Evolutionary conservation across 2,113 vertebrate genomes (phyloP).

Genomic region (Microtus ochrogaster): DNA sequence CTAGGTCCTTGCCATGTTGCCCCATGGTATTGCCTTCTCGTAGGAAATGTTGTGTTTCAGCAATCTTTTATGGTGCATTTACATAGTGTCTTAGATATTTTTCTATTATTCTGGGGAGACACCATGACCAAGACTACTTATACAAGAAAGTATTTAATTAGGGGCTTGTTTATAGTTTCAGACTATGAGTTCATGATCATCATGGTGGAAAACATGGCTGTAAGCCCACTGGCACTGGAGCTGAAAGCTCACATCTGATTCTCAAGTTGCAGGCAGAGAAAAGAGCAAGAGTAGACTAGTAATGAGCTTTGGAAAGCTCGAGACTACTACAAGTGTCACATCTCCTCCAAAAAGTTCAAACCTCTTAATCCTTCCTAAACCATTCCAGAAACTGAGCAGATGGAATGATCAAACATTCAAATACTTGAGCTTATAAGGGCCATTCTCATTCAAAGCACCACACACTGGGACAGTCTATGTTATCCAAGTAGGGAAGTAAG

Average conservation of each 20-base stretch:
- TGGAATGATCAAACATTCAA: not conserved
- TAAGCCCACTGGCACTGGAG: not conserved
- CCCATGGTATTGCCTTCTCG: constrained; percentile 7
- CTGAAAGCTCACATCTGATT: not conserved
- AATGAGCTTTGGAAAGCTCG: not conserved
- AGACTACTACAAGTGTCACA: not conserved
- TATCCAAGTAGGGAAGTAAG: constrained; percentile 6
- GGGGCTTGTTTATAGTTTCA: not conserved
- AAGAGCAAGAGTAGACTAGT: not conserved
- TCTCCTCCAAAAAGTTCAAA: too few relatives aligned
- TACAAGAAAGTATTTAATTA: not conserved
- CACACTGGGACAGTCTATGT: constrained; percentile 35
- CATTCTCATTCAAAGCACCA: not conserved
- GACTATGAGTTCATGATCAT: not conserved
- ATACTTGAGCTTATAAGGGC: not conserved
- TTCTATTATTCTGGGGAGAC: not conserved
- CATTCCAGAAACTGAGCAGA: not conserved
- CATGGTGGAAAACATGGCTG: not conserved
- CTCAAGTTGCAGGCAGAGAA: not conserved
- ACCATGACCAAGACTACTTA: not conserved
- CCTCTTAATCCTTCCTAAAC: not conserved
- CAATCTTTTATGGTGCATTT: constrained; percentile 57
- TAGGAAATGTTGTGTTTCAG: not conserved
- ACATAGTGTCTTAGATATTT: not conserved
- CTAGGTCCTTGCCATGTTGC: constrained; percentile 11